Conservation (phyloP, 2,888 invertebrate species). For the Oegoconia quadripuncta region DNA sequence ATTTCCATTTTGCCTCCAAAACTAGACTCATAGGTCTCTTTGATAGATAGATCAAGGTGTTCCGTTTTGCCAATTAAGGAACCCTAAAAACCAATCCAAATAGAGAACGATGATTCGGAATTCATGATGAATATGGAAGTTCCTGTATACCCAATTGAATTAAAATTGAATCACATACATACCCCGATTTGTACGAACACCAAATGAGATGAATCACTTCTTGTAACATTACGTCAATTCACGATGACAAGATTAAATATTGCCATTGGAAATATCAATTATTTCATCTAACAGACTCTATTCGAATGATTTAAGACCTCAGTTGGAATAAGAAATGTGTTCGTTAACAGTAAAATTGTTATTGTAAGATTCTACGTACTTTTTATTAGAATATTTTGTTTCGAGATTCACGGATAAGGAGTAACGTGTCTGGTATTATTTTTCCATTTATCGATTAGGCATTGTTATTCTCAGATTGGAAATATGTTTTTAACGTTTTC, state of each 20-base stretch:
- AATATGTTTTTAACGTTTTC: slow-evolving; percentile 55
- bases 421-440: slow-evolving; percentile 48
- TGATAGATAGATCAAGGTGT: too few relatives aligned
- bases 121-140: slow-evolving; percentile 40
- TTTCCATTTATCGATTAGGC: slow-evolving; percentile 52
- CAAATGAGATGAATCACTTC: slow-evolving; percentile 56
- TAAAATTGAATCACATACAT: slow-evolving; percentile 63
- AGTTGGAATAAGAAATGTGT: slow-evolving; percentile 29
- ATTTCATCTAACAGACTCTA: slow-evolving; percentile 36
- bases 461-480: slow-evolving; percentile 56
- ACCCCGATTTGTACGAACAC: slow-evolving; percentile 55
- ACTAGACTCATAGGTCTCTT: too few relatives aligned
- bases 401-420: slow-evolving; percentile 61
- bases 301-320: slow-evolving; percentile 38
- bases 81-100: neutral
- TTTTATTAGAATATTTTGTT: slow-evolving; percentile 66
- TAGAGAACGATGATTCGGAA: neutral
- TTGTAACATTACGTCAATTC: slow-evolving; percentile 56
- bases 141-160: slow-evolving; percentile 65
- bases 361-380: slow-evolving; percentile 42
- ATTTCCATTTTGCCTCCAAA: too few relatives aligned
- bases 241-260: slow-evolving; percentile 37
- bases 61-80: neutral
- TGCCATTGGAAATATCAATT: slow-evolving; percentile 31
- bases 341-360: slow-evolving; percentile 20